These are phyloP conservation scores for Ephydatia muelleri DNA, from an alignment of 37 sponge, comb jelly and placozoan genomes.

Conservation along the genomic window DNA sequence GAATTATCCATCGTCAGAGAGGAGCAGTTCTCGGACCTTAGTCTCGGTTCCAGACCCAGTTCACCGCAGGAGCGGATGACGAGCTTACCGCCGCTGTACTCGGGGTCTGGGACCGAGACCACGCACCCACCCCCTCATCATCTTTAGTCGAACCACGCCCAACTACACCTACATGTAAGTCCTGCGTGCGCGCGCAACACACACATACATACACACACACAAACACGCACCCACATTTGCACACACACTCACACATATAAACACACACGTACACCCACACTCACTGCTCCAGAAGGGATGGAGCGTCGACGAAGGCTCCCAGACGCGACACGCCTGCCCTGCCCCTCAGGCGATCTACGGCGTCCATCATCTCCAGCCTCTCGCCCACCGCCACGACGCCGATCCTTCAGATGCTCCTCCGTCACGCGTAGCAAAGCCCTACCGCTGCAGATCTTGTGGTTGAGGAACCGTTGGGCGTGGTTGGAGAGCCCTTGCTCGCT, in stretches of 20 bases:
- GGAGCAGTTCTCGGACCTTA: too few species aligned
- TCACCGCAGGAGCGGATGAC: too few species aligned
- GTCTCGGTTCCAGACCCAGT: too few species aligned
- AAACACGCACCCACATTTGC: too few species aligned
- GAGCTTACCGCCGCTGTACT: too few species aligned
- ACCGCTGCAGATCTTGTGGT: constrained; percentile 63
- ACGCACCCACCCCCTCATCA: too few species aligned
- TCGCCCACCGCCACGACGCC: constrained; percentile 64
- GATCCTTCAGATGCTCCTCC: constrained; percentile 78
- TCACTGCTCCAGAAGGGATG: constrained; percentile 49
- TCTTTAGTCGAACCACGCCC: too few species aligned
- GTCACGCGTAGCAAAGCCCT: constrained; percentile 36
- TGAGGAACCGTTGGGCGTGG: constrained; percentile 19
- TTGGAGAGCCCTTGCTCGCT: background rate
- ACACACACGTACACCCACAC: background rate
- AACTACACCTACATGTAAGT: too few species aligned
- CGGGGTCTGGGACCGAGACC: too few species aligned
- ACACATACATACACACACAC: background rate
- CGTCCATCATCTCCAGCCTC: constrained; percentile 45
- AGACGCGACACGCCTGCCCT: constrained; percentile 31
- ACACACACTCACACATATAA: background rate
- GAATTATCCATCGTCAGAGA: too few species aligned
- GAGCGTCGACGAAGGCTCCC: constrained; percentile 19
- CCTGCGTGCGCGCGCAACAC: background rate
- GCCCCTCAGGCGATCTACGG: constrained; percentile 51